Conservation (phyloP, 2,888 invertebrate species). For the Spilarctia lutea region DNA sequence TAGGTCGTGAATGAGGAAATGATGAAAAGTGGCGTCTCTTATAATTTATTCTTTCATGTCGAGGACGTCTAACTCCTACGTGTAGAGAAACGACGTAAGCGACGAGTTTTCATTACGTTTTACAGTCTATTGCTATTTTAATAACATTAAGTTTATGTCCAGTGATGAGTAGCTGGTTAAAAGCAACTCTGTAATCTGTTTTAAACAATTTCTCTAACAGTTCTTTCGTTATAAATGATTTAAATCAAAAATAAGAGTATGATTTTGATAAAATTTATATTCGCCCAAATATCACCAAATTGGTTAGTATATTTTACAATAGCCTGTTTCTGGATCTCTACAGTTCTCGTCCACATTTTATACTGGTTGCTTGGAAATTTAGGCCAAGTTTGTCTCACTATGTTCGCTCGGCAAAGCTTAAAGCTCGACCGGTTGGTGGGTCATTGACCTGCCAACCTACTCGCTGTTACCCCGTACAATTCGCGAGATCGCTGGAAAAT, state of each 20-base stretch:
- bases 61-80: slow-evolving; percentile 19
- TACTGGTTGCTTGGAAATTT: slow-evolving; percentile 67
- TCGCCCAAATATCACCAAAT: background rate
- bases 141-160: slow-evolving; percentile 24
- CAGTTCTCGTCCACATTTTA: slow-evolving; percentile 41
- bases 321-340: slow-evolving; percentile 25
- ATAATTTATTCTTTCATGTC: slow-evolving; percentile 30
- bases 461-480: slow-evolving; percentile 66
- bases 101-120: slow-evolving; percentile 24
- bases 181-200: background rate
- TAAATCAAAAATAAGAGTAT: background rate
- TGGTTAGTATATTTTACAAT: slow-evolving; percentile 6
- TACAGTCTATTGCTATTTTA: slow-evolving; percentile 29
- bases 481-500: slow-evolving; percentile 51
- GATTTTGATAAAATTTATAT: background rate
- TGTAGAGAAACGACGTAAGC: background rate
- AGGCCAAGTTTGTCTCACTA: slow-evolving; percentile 81
- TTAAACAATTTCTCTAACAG: background rate
- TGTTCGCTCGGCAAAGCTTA: slow-evolving; percentile 75
- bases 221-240: background rate
- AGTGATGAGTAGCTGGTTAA: background rate
- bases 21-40: slow-evolving; percentile 25
- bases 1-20: slow-evolving; percentile 30
- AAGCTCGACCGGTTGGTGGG: slow-evolving; percentile 82
- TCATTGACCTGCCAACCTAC: slow-evolving; percentile 82